phyloP scores from a whole-genome alignment of 2,888 invertebrate genomes.

The Andrena dorsata region DNA sequence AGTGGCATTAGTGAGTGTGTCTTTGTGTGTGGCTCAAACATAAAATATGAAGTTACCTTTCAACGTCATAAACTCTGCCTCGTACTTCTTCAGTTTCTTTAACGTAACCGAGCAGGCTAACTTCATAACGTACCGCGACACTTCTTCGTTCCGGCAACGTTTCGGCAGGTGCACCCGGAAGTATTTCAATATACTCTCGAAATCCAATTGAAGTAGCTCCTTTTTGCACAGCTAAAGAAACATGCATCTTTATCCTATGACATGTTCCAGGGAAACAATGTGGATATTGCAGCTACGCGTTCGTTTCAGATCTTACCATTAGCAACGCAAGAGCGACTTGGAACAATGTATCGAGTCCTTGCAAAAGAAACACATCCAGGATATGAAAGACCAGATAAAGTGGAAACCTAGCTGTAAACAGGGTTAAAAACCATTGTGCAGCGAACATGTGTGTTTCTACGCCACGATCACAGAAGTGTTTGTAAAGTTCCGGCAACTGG shows the following conservation, averaged over 20 bases:
- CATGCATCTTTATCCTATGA: background rate
- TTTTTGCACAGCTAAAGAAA: conserved; percentile 90
- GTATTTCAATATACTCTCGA: conserved; percentile 98
- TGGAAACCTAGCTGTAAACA: conserved; percentile 99
- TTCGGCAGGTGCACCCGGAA: conserved; percentile 99
- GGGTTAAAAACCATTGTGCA: conserved; percentile 99
- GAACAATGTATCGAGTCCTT: conserved; percentile 97
- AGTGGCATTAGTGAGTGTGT: conserved; percentile 25
- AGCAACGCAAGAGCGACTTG: conserved; percentile 98
- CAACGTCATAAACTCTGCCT: conserved; percentile 93
- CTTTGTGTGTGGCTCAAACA: conserved; percentile 74
- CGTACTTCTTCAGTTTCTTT: conserved; percentile 97
- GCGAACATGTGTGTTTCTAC: conserved; percentile 99
- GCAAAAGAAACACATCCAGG: conserved; percentile 96
- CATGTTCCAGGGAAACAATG: background rate
- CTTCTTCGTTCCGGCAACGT: conserved; percentile 96
- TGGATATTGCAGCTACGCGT: background rate
- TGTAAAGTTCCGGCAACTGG: conserved; percentile 92
- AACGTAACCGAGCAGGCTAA: conserved; percentile 96
- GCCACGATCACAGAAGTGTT: conserved; percentile 92
- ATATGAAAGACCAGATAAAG: conserved; percentile 98
- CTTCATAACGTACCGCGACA: conserved; percentile 95
- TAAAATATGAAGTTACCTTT: conserved; percentile 88
- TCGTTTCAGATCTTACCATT: conserved; percentile 87
- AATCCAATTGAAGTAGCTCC: conserved; percentile 96